Conservation (phyloP, 2,888 invertebrate species). For the Resseliella maxima region DNA sequence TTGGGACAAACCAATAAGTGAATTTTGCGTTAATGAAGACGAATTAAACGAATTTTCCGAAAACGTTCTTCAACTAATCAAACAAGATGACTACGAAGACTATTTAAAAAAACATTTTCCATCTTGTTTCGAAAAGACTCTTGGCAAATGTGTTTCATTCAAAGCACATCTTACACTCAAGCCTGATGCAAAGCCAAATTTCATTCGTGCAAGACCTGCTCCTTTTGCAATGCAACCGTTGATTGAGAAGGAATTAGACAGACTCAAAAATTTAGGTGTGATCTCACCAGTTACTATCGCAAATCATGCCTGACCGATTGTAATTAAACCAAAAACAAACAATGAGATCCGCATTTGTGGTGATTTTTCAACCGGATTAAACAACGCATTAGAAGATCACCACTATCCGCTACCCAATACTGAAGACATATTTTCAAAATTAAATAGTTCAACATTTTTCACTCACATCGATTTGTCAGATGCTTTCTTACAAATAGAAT, state of each 20-base stretch:
- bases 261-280: slow-evolving; percentile 4
- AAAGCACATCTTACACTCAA: too few relatives aligned
- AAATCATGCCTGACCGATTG: slow-evolving; percentile 29
- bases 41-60: too few relatives aligned
- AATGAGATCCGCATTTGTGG: slow-evolving; percentile 39
- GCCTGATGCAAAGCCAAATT: too few relatives aligned
- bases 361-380: slow-evolving; percentile 54
- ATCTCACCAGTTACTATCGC: neutral
- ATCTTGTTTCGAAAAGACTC: too few relatives aligned
- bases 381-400: neutral
- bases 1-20: slow-evolving; percentile 57
- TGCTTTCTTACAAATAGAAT: slow-evolving; percentile 56
- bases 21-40: slow-evolving; percentile 58
- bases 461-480: slow-evolving; percentile 55
- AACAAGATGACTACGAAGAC: too few relatives aligned
- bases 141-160: too few relatives aligned
- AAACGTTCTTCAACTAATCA: too few relatives aligned
- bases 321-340: neutral
- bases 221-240: neutral
- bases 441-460: slow-evolving; percentile 38
- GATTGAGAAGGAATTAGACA: neutral
- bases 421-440: slow-evolving; percentile 40
- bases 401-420: slow-evolving; percentile 44
- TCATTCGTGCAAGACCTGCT: neutral
- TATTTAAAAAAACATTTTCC: too few relatives aligned